phyloP scores from a whole-genome alignment of 2,888 invertebrate genomes.

The Trissolcus brochymenae region DNA sequence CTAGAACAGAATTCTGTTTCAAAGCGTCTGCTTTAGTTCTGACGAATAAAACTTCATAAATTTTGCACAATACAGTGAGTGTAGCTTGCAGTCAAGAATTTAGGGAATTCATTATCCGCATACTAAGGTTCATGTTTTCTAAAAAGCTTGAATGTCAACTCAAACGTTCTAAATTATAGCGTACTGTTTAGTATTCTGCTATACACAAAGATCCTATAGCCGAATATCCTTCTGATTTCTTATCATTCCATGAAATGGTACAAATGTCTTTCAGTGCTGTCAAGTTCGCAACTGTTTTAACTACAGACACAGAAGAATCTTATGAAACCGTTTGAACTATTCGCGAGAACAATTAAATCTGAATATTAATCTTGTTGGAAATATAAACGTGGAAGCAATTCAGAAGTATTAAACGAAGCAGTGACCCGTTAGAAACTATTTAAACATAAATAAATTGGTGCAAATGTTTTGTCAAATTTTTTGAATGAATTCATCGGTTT shows the following conservation, averaged over 20 bases:
- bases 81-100: slow-evolving; percentile 40
- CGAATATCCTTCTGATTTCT: slow-evolving; percentile 32
- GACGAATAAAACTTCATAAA: slow-evolving; percentile 12
- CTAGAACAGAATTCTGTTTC: not conserved
- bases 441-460: too few relatives aligned
- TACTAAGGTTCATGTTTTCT: slow-evolving; percentile 38
- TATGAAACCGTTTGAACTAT: too few relatives aligned
- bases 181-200: slow-evolving; percentile 31
- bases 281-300: too few relatives aligned
- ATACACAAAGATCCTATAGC: slow-evolving; percentile 25
- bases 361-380: too few relatives aligned
- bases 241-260: slow-evolving; percentile 6
- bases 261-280: too few relatives aligned
- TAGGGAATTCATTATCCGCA: slow-evolving; percentile 48
- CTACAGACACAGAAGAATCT: too few relatives aligned
- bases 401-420: too few relatives aligned
- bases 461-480: too few relatives aligned
- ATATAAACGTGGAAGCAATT: too few relatives aligned
- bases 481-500: too few relatives aligned
- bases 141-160: slow-evolving; percentile 39
- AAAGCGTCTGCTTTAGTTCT: not conserved
- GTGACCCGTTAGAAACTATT: too few relatives aligned
- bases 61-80: slow-evolving; percentile 18
- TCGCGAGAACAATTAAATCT: too few relatives aligned
- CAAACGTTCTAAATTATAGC: slow-evolving; percentile 51